phyloP scores from a whole-genome alignment of 2,113 vertebrate species.

The Mionectes macconnelli region DNA sequence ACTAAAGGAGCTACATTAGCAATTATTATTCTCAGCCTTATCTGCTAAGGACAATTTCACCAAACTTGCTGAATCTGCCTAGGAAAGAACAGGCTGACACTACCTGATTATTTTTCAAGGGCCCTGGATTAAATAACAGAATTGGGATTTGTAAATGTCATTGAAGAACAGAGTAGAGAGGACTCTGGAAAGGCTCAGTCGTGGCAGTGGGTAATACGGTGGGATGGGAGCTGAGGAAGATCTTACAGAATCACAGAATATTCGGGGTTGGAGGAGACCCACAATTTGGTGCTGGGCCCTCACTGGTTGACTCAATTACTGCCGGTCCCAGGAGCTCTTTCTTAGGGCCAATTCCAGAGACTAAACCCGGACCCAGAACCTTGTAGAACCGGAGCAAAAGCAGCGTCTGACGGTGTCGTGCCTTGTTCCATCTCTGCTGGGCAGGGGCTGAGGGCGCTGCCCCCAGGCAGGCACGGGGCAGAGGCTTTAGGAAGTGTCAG shows the following conservation, averaged over 20 bases:
- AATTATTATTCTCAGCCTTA: not conserved
- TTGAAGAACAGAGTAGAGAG: not conserved
- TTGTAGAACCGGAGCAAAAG: not conserved
- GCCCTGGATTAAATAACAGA: not conserved
- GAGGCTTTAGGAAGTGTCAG: not conserved
- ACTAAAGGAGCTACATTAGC: not conserved
- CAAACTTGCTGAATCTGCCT: not conserved
- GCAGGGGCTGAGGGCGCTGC: not conserved
- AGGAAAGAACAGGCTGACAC: not conserved
- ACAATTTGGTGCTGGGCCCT: not conserved
- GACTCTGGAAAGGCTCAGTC: not conserved
- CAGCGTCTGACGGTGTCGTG: fast-evolving
- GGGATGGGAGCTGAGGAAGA: not conserved
- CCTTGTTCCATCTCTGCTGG: fast-evolving
- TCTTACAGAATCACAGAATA: not conserved
- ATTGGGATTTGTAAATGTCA: fast-evolving
- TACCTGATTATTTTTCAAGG: not conserved
- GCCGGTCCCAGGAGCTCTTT: not conserved
- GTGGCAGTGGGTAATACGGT: fast-evolving
- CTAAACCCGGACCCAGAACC: not conserved
- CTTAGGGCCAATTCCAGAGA: not conserved
- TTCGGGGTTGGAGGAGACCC: not conserved
- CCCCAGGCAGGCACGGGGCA: fast-evolving
- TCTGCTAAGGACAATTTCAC: not conserved
- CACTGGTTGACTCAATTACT: not conserved